Conservation (phyloP, 2,797 vertebrate species). For the Bovichtus variegatus region DNA sequence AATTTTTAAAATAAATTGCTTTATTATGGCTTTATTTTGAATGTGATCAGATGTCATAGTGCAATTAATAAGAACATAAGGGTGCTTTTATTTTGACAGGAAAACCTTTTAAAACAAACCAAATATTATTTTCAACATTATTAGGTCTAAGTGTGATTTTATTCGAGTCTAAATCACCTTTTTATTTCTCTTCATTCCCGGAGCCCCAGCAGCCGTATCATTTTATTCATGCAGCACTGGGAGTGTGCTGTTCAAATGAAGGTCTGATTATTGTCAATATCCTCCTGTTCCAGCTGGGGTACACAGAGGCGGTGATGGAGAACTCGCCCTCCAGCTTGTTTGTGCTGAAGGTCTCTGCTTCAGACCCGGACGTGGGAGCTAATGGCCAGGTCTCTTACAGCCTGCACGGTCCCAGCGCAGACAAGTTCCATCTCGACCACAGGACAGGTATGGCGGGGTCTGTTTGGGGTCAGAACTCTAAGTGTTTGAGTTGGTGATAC, state of each 20-base stretch:
- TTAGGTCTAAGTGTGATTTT: too few species aligned
- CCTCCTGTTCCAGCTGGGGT: slow-evolving; percentile 86
- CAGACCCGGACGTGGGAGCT: slow-evolving; percentile 90
- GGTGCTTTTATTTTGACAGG: too few species aligned
- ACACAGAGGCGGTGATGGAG: slow-evolving; percentile 91
- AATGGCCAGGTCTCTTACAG: slow-evolving; percentile 94
- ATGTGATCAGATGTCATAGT: too few species aligned
- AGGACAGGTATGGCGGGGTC: slow-evolving; percentile 87
- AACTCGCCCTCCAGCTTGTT: slow-evolving; percentile 87
- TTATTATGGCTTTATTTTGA: too few species aligned
- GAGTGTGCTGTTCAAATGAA: neutral
- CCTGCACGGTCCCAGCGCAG: slow-evolving; percentile 91
- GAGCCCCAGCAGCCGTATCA: too few species aligned
- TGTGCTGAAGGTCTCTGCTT: slow-evolving; percentile 92
- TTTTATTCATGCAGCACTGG: neutral
- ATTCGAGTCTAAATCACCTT: neutral
- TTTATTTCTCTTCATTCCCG: too few species aligned
- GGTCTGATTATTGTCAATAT: slow-evolving; percentile 36
- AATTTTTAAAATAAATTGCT: too few species aligned
- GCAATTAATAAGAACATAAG: too few species aligned
- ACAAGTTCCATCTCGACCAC: slow-evolving; percentile 92
- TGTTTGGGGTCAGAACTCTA: slow-evolving; percentile 43
- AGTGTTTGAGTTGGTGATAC: slow-evolving; percentile 36
- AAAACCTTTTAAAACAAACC: too few species aligned
- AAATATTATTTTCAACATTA: too few species aligned